Percentiles rank a stretch among this genome's conserved stretches.
phyloP scores from a whole-genome alignment of 2,797 vertebrate genomes.

The Myripristis murdjan region DNA sequence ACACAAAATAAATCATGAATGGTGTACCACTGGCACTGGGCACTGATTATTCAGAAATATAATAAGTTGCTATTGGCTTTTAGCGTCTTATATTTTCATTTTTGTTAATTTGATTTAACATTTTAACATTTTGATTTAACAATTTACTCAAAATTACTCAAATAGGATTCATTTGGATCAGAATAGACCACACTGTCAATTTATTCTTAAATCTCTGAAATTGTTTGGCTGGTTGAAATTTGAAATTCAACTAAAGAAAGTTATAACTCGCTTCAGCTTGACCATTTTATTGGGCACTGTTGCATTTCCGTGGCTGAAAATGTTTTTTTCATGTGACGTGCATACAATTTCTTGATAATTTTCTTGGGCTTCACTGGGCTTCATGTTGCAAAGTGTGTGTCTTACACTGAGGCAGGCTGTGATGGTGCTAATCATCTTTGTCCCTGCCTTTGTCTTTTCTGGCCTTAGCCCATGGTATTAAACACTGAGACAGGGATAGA shows the following conservation, averaged over 20 bases:
- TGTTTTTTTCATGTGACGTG: background rate
- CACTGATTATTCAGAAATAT: too few relatives aligned
- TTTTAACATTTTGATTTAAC: too few relatives aligned
- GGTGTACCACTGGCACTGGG: background rate
- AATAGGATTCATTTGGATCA: background rate
- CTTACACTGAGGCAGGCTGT: slow-evolving; percentile 28
- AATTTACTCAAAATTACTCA: background rate
- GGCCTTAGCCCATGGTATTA: slow-evolving; percentile 78
- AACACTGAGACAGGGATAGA: slow-evolving; percentile 79
- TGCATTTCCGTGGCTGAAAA: background rate
- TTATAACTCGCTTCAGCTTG: background rate
- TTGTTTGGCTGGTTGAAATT: background rate
- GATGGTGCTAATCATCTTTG: slow-evolving; percentile 76
- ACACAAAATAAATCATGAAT: background rate
- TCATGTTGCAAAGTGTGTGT: slow-evolving; percentile 35
- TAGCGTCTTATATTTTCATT: background rate
- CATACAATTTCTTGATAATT: slow-evolving; percentile 15
- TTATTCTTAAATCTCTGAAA: background rate
- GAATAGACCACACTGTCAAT: background rate
- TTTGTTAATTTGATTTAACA: too few relatives aligned
- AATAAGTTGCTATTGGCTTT: background rate
- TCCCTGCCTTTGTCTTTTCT: slow-evolving; percentile 71
- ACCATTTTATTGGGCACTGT: background rate
- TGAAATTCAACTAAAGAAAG: background rate
- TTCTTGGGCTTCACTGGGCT: slow-evolving; percentile 22